Base-by-base conservation (phyloP, 2,888 invertebrate species). In the Fabriciana adippe region DNA sequence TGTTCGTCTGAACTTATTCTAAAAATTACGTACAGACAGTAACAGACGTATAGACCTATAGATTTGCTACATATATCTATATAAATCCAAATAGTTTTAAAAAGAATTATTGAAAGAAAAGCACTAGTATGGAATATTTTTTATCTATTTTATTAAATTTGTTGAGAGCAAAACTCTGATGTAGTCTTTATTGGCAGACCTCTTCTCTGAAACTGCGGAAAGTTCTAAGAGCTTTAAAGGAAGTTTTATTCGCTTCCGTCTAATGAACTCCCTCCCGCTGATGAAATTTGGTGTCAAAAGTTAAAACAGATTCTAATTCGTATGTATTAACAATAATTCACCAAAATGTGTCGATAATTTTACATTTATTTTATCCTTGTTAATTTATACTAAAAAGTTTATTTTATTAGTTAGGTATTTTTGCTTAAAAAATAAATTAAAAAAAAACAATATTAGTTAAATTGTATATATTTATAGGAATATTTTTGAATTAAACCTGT, bases 171-270 rank as follows among this genome's bases (percentile, higher is more conserved):
- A 53, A 65, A 53, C 47, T 59, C 47, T 57, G 50, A 50, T 59
- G 47, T 59, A 65, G 65, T 59, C 54, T 59, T 61, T 47, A 53
- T 54, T 59, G 47, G 31, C 47, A 65, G 53, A 59, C 65, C 59
- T 66, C 53, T 59, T 54, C 53, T 59, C 47, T 47, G 57, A 65
- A 54, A 47, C 31, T 55, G 66, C 26, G 48, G 18, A 47, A 66
- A 66, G 48, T 66, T 66, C 51, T 35, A 35, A 48, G 45, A 66
- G 60, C 60, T 60, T 55, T 47, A 66, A 60, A 48, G 21, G 53
- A 65, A 66, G 59, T 66, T 66, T 59, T 66, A 54, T 54, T 66
- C 54, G 47, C 53, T 66, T 54, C 47, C 16, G 41, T 31, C 59
- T 66, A 59, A 66, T 59, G 35, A 66, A 66, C 59, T 54, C 47